Base-by-base conservation (phyloP, 2,113 vertebrate genomes). In the Anguilla japonica region DNA sequence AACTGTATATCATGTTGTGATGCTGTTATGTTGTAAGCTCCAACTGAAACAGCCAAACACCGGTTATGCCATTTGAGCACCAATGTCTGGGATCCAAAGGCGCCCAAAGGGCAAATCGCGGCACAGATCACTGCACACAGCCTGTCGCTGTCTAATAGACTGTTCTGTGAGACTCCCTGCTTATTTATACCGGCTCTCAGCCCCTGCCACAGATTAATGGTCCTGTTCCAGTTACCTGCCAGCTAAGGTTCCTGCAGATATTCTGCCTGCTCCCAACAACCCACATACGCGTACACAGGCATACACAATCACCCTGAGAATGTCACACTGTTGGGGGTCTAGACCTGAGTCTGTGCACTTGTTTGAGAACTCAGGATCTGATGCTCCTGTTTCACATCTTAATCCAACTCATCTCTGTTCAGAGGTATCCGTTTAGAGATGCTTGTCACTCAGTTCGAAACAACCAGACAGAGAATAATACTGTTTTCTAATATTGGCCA, bases 351-450 rank as follows among this genome's bases (percentile, higher is more conserved):
- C 60, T 5, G 60, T 26, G 53, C 79, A n/a, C 20, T 57, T 5
- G 46, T 80, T 79, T 79, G 16, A 41, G 46, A 11, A 67, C 18
- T 15, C 57, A 16, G 18, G 57, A 60, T 14, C 57, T 60, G 57
- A 60, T 60, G 57, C 18, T 67, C 22, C 40, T 18, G 40, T 81
- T 41, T 41, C 29, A 43, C 40, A 81, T 41, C 41, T 81, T 67
- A n/a, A 75, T 75, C n/a, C 9, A 75, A 34, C 71, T 75, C 71
- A 34, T 75, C 34, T 75, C 20, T n/a, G 71, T 75, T 85, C 34
- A 78, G 46, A 85, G 81, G 84, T 88, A 85, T 22, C 83, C 79
- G 41, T 71, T 53, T 2, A 56, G 22, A 39, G 43, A 18, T n/a
- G 20, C 18, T 39, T n/a, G 82, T 60, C 75, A 63, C 82, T 57